These are phyloP conservation scores for Eupsilia transversa DNA, from an alignment of 2,888 invertebrate genomes.

Conservation along the genomic window DNA sequence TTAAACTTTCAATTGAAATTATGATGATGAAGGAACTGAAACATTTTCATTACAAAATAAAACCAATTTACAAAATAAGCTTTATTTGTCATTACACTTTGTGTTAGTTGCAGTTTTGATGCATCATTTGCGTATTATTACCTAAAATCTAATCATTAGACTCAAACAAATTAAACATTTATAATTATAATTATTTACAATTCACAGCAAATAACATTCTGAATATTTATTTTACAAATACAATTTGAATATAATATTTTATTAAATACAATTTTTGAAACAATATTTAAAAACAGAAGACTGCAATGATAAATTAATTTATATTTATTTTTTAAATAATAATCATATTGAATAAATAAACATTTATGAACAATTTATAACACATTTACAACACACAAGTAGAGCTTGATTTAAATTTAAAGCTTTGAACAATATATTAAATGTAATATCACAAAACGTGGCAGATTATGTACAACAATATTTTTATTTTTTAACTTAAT, in stretches of 20 bases:
- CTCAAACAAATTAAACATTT: conserved; percentile 53
- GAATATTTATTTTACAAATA: conserved; percentile 64
- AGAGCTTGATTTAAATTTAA: conserved; percentile 63
- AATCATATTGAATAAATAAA: conserved; percentile 15
- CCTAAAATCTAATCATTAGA: conserved; percentile 58
- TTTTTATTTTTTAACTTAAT: conserved; percentile 46
- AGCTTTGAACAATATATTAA: conserved; percentile 67
- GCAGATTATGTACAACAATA: conserved; percentile 66
- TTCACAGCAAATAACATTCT: conserved; percentile 66
- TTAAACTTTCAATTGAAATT: background rate
- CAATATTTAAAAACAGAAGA: conserved; percentile 15
- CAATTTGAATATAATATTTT: conserved; percentile 50
- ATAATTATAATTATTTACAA: conserved; percentile 64
- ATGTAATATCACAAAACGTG: conserved; percentile 69
- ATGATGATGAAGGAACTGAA: background rate
- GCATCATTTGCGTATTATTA: conserved; percentile 65
- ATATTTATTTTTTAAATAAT: background rate
- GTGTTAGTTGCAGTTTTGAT: conserved; percentile 73
- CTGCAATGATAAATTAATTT: background rate
- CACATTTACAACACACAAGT: conserved; percentile 57
- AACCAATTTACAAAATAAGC: conserved; percentile 82
- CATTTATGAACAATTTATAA: conserved; percentile 18
- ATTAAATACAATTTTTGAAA: conserved; percentile 13
- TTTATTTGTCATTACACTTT: conserved; percentile 87
- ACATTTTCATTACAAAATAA: conserved; percentile 47